These are phyloP conservation scores for Conomelus anceps DNA, from an alignment of 2,888 invertebrate genomes.

Conservation along the genomic window DNA sequence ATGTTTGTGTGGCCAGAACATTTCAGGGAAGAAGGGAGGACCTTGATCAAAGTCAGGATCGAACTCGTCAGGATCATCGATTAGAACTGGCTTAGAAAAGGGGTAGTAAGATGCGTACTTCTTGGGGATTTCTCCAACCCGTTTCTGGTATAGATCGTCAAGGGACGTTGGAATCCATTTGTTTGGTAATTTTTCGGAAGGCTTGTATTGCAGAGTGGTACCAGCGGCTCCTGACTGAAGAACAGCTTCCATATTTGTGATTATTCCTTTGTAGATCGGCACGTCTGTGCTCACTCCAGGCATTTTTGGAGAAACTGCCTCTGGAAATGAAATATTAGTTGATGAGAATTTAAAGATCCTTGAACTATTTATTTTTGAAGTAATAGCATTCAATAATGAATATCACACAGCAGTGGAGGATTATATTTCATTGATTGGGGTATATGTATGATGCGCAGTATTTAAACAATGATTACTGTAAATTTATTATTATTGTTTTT, in stretches of 20 bases:
- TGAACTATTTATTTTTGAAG: too few relatives aligned
- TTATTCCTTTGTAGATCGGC: background rate
- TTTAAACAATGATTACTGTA: too few relatives aligned
- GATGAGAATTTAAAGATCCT: too few relatives aligned
- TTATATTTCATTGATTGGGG: too few relatives aligned
- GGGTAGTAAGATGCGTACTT: constrained; percentile 1
- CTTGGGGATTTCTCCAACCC: background rate
- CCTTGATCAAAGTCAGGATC: background rate
- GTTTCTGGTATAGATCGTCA: background rate
- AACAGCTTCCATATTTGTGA: background rate
- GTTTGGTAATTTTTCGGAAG: background rate
- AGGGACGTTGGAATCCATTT: background rate
- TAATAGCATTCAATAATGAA: too few relatives aligned
- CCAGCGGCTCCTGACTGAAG: background rate
- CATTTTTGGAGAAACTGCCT: background rate
- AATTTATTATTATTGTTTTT: too few relatives aligned
- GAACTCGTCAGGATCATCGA: background rate
- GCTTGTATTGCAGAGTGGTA: background rate
- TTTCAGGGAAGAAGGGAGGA: background rate
- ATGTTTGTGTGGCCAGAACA: background rate
- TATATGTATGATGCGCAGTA: too few relatives aligned
- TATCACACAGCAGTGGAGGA: too few relatives aligned
- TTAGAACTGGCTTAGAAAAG: background rate
- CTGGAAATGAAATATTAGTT: background rate
- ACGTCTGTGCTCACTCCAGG: background rate